Percentiles rank a stretch among this genome's conserved stretches.
These are phyloP conservation scores for Clupea harengus DNA, from an alignment of 2,113 vertebrate species.

Conservation along the genomic window DNA sequence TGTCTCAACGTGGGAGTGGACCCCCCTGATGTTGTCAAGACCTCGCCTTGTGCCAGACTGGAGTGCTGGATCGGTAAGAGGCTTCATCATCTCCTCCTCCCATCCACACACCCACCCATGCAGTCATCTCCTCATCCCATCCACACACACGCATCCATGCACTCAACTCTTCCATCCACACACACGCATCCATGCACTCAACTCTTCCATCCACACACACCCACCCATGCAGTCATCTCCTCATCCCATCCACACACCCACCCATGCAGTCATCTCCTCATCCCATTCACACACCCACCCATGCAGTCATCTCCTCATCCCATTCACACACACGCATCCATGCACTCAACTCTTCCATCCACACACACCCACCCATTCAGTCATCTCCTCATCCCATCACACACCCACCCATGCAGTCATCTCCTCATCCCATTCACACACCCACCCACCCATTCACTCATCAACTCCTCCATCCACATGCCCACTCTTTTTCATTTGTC, in stretches of 20 bases:
- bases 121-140: background rate
- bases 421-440: background rate
- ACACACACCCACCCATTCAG: background rate
- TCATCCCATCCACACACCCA: background rate
- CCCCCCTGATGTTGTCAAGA: slow-evolving; percentile 97
- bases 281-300: too few relatives aligned
- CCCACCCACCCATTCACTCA: background rate
- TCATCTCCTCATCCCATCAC: background rate
- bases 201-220: background rate
- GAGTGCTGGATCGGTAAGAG: slow-evolving; percentile 97
- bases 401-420: background rate
- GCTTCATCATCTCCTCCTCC: background rate
- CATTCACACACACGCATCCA: background rate
- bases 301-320: background rate
- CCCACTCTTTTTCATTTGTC: background rate
- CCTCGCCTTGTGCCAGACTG: slow-evolving; percentile 91
- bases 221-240: background rate
- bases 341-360: background rate
- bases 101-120: too few relatives aligned
- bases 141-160: background rate
- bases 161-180: background rate
- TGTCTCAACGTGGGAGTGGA: slow-evolving; percentile 98
- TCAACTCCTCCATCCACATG: background rate
- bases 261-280: background rate
- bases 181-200: background rate